Conservation (phyloP, 2,797 vertebrate genomes). For the Helarctos malayanus region DNA sequence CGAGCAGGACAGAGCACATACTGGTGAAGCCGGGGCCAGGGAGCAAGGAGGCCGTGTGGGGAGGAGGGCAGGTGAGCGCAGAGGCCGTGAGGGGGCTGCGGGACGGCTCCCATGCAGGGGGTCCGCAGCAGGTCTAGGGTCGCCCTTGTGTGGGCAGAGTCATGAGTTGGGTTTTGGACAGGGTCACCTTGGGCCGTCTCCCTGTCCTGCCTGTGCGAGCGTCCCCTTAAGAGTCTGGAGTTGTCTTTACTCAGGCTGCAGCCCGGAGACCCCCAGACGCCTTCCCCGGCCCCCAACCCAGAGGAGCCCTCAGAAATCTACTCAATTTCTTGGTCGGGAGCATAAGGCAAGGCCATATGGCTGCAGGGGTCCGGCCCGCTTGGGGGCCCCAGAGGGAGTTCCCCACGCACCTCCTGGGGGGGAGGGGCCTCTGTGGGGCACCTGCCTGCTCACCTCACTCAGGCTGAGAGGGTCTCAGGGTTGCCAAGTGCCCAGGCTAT, state of each 20-base stretch:
- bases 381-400: neutral
- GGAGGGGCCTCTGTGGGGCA: neutral
- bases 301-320: neutral
- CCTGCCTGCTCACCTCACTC: neutral
- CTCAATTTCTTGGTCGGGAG: neutral
- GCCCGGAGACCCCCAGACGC: neutral
- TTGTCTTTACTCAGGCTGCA: neutral
- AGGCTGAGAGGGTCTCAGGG: neutral
- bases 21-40: neutral
- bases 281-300: neutral
- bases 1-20: neutral
- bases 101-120: neutral
- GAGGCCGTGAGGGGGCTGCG: rapidly evolving
- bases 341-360: neutral
- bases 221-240: neutral
- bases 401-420: neutral
- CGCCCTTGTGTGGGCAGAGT: rapidly evolving
- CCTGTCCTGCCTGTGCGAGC: neutral
- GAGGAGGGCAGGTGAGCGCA: neutral
- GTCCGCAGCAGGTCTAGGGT: neutral
- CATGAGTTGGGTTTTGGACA: neutral
- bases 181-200: neutral
- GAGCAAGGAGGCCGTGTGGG: rapidly evolving
- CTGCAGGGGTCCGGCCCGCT: neutral
- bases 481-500: neutral